Evolutionary conservation across 2,797 vertebrate species (phyloP).

Genomic region (Hipposideros larvatus): DNA sequence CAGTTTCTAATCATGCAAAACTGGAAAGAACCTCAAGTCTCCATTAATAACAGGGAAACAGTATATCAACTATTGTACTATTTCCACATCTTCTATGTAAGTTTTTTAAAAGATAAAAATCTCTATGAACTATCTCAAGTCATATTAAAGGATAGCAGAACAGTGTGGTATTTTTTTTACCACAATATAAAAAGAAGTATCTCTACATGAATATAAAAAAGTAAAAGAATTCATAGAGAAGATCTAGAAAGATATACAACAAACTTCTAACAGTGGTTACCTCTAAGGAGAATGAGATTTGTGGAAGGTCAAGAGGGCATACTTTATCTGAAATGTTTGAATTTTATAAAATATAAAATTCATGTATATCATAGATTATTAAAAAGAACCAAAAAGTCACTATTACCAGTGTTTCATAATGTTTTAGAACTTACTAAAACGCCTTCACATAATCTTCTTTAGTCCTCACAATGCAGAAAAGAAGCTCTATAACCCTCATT

Average conservation of each 20-base stretch:
- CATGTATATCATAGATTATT: neutral
- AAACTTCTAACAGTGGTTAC: neutral
- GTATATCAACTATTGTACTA: neutral
- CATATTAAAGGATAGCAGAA: neutral
- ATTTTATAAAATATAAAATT: neutral
- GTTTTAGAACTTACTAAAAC: constrained; percentile 14
- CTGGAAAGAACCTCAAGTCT: neutral
- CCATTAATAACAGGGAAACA: neutral
- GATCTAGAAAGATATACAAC: neutral
- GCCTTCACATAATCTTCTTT: constrained; percentile 2
- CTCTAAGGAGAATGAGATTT: neutral
- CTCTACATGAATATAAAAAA: neutral
- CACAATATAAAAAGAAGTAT: neutral
- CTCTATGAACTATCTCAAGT: neutral
- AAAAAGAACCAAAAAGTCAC: neutral
- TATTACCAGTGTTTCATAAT: neutral
- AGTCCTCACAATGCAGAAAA: constrained; percentile 45
- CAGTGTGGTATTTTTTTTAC: neutral
- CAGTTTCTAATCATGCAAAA: neutral
- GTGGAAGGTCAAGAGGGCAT: neutral
- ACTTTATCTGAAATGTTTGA: neutral
- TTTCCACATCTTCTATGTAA: neutral
- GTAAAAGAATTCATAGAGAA: neutral
- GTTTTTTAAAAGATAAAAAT: constrained; percentile 47
- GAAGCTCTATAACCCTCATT: constrained; percentile 5